Percentiles rank a stretch among this genome's conserved stretches.
phyloP scores from a whole-genome alignment of 2,888 invertebrate genomes.

The Leptinotarsa juncta region DNA sequence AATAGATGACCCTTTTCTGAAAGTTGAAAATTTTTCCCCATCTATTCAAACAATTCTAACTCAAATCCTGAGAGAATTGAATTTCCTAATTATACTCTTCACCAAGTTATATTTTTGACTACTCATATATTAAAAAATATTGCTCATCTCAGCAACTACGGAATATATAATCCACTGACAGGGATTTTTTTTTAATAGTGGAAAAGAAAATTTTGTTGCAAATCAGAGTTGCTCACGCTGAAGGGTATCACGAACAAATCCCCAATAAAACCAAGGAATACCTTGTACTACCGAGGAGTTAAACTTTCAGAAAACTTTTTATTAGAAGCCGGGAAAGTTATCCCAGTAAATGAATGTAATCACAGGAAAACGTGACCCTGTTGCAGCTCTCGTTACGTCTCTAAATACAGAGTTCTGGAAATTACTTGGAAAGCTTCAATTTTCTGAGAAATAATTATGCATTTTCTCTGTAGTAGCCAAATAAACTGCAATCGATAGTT shows the following conservation, averaged over 20 bases:
- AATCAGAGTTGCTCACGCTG: background rate
- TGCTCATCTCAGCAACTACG: no score
- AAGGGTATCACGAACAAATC: background rate
- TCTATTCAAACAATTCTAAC: no score
- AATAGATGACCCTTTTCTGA: no score
- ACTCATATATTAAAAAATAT: no score
- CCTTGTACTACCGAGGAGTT: background rate
- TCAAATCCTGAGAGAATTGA: no score
- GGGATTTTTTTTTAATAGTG: background rate
- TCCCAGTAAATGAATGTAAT: conserved; percentile 4
- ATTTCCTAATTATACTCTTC: no score
- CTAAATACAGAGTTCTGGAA: background rate
- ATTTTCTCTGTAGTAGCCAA: background rate
- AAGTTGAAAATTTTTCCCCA: no score
- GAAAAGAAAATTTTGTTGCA: background rate
- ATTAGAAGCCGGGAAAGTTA: conserved; percentile 3
- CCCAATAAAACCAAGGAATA: background rate
- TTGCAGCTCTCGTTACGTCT: background rate
- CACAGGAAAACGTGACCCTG: conserved; percentile 5
- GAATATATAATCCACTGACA: background rate
- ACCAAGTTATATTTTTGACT: no score
- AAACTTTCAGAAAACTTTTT: conserved; percentile 1
- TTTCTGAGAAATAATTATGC: background rate
- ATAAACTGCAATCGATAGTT: background rate
- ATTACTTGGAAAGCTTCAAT: background rate